A percentile compares a stretch with the other conserved stretches of the same genome.
phyloP scores from a whole-genome alignment of 2,888 invertebrate species.

The Acrocera orbiculus region DNA sequence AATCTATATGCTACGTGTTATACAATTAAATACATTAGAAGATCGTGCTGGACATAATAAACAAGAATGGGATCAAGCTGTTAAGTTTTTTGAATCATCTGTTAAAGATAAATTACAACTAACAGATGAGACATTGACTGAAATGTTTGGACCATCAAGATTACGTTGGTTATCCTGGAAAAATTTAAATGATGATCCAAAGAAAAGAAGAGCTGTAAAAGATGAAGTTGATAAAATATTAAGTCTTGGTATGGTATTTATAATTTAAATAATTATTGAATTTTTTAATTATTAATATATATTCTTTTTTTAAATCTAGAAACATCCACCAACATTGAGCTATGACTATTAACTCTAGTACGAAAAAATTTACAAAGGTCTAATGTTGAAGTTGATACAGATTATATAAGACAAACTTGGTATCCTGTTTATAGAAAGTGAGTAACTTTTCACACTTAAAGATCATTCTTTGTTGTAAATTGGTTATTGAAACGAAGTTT shows the following conservation, averaged over 20 bases:
- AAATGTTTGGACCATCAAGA: conserved; percentile 63
- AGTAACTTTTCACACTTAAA: no score
- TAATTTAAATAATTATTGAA: not conserved
- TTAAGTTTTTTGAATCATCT: conserved; percentile 72
- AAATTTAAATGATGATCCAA: conserved; percentile 59
- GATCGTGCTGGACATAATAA: conserved; percentile 74
- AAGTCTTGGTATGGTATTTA: conserved; percentile 47
- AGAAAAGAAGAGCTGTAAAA: conserved; percentile 52
- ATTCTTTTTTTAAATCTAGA: conserved; percentile 28
- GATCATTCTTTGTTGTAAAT: no score
- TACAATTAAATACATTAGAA: conserved; percentile 87
- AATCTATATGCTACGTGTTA: conserved; percentile 73
- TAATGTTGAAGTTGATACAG: conserved; percentile 65
- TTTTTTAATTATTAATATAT: conserved; percentile 3
- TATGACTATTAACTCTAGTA: conserved; percentile 83
- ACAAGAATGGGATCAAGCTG: conserved; percentile 83
- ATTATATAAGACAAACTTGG: conserved; percentile 78
- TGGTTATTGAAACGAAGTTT: no score
- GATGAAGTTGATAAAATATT: conserved; percentile 71
- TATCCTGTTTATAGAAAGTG: conserved; percentile 67
- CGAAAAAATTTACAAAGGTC: conserved; percentile 70
- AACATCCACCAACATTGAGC: conserved; percentile 49
- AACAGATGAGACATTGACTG: conserved; percentile 48
- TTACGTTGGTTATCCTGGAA: conserved; percentile 72
- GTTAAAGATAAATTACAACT: conserved; percentile 54